Evolutionary conservation across 2,888 invertebrate species (phyloP).

Genomic region (Nephrotoma flavescens): DNA sequence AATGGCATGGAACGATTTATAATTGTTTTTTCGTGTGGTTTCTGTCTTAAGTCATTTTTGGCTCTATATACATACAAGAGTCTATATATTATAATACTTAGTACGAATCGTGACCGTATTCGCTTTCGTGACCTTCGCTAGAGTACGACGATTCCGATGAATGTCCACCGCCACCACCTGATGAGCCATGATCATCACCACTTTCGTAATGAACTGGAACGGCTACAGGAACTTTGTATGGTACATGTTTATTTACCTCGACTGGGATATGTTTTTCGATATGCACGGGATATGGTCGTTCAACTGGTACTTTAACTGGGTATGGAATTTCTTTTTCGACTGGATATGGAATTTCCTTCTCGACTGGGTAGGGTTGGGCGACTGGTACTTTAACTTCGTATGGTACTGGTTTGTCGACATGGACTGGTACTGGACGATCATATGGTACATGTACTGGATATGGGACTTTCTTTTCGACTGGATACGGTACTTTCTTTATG

Average conservation of each 20-base stretch:
- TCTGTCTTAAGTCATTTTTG: background rate
- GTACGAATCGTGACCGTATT: background rate
- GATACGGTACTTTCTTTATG: conserved; percentile 45
- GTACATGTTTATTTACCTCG: conserved; percentile 49
- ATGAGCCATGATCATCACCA: conserved; percentile 10
- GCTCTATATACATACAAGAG: background rate
- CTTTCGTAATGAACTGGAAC: conserved; percentile 11
- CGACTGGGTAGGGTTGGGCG: conserved; percentile 51
- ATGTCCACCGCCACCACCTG: conserved; percentile 16
- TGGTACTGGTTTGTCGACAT: conserved; percentile 58
- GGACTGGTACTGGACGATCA: conserved; percentile 48
- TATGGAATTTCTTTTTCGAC: conserved; percentile 55
- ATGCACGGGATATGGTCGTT: conserved; percentile 46
- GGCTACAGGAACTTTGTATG: conserved; percentile 40
- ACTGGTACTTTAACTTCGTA: conserved; percentile 57
- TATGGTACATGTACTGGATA: conserved; percentile 48
- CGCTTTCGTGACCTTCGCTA: background rate
- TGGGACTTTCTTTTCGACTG: conserved; percentile 44
- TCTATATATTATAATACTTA: background rate
- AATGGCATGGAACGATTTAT: background rate
- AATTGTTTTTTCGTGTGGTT: background rate
- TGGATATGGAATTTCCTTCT: conserved; percentile 47
- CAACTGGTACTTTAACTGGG: conserved; percentile 56
- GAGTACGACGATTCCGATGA: conserved; percentile 14
- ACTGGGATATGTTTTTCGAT: conserved; percentile 62